These are phyloP conservation scores for Antennarius striatus DNA, from an alignment of 2,113 vertebrate genomes.

Conservation along the genomic window DNA sequence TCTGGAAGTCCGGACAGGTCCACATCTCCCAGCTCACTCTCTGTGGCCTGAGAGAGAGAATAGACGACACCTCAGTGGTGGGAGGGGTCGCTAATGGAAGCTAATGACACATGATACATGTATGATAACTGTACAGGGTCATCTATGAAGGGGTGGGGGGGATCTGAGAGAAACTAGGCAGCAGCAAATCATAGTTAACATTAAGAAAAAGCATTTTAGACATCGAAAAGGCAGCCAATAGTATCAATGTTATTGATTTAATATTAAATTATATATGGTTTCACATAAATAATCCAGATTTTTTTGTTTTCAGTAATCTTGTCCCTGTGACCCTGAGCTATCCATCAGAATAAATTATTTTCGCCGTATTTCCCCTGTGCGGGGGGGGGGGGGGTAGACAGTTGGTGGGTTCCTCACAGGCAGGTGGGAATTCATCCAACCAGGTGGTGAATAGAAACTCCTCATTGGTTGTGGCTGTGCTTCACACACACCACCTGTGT, in stretches of 20 bases:
- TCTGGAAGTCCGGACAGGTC: constrained; percentile 96
- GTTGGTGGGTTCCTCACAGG: constrained; percentile 27
- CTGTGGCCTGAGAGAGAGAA: constrained; percentile 84
- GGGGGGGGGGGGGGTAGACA: constrained; percentile 21
- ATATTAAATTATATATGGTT: too few relatives aligned
- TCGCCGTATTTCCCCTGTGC: constrained; percentile 6
- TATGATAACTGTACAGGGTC: too few relatives aligned
- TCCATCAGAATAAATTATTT: constrained; percentile 18
- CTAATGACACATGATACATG: too few relatives aligned
- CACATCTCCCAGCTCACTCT: constrained; percentile 95
- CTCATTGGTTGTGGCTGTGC: constrained; percentile 3
- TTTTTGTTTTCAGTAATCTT: too few relatives aligned
- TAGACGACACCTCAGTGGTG: constrained; percentile 7
- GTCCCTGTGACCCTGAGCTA: constrained; percentile 16
- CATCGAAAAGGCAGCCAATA: too few relatives aligned
- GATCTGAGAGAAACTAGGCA: too few relatives aligned
- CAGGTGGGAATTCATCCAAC: constrained; percentile 50
- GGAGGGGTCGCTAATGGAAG: too few relatives aligned
- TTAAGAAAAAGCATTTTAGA: too few relatives aligned
- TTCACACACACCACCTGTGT: constrained; percentile 30
- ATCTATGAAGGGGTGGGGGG: too few relatives aligned
- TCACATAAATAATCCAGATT: too few relatives aligned
- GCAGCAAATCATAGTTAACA: too few relatives aligned
- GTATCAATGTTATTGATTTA: too few relatives aligned
- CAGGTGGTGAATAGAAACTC: constrained; percentile 41